phyloP scores from a whole-genome alignment of 1,140 invertebrate genomes.

The Drosophila sechellia region DNA sequence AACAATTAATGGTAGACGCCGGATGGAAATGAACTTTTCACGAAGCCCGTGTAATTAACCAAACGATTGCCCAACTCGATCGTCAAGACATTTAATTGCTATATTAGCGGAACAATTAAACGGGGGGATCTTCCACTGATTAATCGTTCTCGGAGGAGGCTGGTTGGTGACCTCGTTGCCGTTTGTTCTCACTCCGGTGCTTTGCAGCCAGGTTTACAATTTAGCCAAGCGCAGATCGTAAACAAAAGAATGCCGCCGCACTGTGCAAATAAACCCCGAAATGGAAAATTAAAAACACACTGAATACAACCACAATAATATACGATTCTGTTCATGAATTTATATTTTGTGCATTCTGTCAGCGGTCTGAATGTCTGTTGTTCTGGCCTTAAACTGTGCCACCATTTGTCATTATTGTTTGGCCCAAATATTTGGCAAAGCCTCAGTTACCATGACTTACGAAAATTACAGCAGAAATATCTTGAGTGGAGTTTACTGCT shows the following conservation, averaged over 20 bases:
- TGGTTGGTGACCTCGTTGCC: slow-evolving; percentile 34
- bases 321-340: slow-evolving; percentile 41
- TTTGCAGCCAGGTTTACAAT: slow-evolving; percentile 27
- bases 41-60: slow-evolving; percentile 45
- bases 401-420: slow-evolving; percentile 55
- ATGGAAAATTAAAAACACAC: slow-evolving; percentile 38
- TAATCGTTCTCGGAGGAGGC: slow-evolving; percentile 27
- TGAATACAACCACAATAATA: slow-evolving; percentile 6
- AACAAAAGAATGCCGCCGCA: slow-evolving; percentile 42
- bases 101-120: slow-evolving; percentile 43
- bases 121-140: slow-evolving; percentile 32
- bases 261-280: slow-evolving; percentile 56
- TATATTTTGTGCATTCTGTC: slow-evolving; percentile 58
- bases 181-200: slow-evolving; percentile 42
- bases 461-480: slow-evolving; percentile 24
- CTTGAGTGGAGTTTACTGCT: not conserved
- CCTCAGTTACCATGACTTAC: slow-evolving; percentile 31
- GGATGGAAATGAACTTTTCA: slow-evolving; percentile 53
- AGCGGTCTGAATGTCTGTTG: slow-evolving; percentile 27
- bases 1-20: slow-evolving; percentile 32
- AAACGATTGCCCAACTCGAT: slow-evolving; percentile 33
- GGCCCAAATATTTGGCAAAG: slow-evolving; percentile 45
- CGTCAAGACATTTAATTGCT: slow-evolving; percentile 26
- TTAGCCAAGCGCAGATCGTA: slow-evolving; percentile 46
- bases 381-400: slow-evolving; percentile 64